These are phyloP conservation scores for Acanthaster planci DNA, from an alignment of 35 echinoderm and acorn worm species.

Conservation along the genomic window DNA sequence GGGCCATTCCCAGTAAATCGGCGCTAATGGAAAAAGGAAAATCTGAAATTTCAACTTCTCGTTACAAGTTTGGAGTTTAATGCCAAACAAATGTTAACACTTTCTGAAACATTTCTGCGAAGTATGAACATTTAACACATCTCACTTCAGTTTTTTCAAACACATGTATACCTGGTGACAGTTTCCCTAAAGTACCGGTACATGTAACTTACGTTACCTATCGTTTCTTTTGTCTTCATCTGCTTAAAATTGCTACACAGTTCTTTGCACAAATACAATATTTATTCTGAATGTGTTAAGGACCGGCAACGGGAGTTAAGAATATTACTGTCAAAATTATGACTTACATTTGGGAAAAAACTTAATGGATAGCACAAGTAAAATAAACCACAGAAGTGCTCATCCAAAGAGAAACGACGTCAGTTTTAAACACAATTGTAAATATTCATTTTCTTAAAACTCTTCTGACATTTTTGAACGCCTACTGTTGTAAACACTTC, in stretches of 20 bases:
- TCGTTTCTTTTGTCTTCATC: neutral
- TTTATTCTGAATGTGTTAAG: neutral
- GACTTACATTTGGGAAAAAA: neutral
- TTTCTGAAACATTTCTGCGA: neutral
- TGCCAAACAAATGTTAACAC: neutral
- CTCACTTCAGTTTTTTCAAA: neutral
- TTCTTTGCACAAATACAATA: neutral
- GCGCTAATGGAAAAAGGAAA: too few species aligned
- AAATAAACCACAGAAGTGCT: neutral
- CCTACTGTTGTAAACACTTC: neutral
- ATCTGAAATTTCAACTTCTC: too few species aligned
- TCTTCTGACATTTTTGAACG: neutral
- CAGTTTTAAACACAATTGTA: neutral
- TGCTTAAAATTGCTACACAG: neutral
- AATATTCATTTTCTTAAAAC: constrained; percentile 2
- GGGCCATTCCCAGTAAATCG: too few species aligned
- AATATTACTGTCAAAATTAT: neutral
- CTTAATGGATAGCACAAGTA: neutral
- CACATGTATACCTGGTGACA: neutral
- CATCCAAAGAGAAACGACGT: neutral
- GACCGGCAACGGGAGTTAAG: neutral
- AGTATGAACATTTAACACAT: constrained; percentile 19
- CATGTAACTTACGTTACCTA: constrained; percentile 11
- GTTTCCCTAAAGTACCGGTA: neutral
- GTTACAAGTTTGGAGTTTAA: too few species aligned